phyloP scores from a whole-genome alignment of 2,888 invertebrate species.

The Portevinia maculata region DNA sequence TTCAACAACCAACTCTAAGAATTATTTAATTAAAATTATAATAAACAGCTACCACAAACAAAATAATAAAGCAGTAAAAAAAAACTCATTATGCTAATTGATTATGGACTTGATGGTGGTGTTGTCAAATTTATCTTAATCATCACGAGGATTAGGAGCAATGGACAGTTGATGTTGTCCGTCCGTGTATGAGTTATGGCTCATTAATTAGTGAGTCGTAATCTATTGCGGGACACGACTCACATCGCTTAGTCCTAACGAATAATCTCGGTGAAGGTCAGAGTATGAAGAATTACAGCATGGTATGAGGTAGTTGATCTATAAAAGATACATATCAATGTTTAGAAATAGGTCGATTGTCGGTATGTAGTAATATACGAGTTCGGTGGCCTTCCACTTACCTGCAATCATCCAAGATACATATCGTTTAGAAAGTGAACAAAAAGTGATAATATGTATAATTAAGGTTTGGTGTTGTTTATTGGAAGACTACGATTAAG shows the following conservation, averaged over 20 bases:
- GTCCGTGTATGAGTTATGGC: slow-evolving; percentile 27
- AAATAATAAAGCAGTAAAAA: neutral
- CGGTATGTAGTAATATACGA: neutral
- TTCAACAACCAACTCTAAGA: neutral
- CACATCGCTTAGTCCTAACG: slow-evolving; percentile 23
- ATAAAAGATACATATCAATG: neutral
- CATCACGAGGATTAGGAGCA: slow-evolving; percentile 2
- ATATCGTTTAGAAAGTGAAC: slow-evolving; percentile 3
- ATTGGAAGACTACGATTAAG: neutral
- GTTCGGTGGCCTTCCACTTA: slow-evolving; percentile 10
- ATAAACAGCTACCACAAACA: neutral
- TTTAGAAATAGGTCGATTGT: slow-evolving; percentile 13
- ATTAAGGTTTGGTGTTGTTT: neutral
- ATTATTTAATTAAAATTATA: neutral
- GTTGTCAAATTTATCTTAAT: slow-evolving; percentile 19
- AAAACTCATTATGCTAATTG: slow-evolving; percentile 46
- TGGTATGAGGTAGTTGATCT: slow-evolving; percentile 34
- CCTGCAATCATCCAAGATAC: neutral
- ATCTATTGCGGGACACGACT: slow-evolving; percentile 21
- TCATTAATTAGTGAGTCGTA: slow-evolving; percentile 49
- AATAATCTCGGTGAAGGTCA: slow-evolving; percentile 41
- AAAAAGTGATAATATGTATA: neutral
- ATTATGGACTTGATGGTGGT: slow-evolving; percentile 19
- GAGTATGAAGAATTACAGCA: slow-evolving; percentile 14
- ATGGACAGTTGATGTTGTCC: slow-evolving; percentile 35